Conservation (phyloP, 2,888 invertebrate genomes). For the Neocrepidodera transversa region DNA sequence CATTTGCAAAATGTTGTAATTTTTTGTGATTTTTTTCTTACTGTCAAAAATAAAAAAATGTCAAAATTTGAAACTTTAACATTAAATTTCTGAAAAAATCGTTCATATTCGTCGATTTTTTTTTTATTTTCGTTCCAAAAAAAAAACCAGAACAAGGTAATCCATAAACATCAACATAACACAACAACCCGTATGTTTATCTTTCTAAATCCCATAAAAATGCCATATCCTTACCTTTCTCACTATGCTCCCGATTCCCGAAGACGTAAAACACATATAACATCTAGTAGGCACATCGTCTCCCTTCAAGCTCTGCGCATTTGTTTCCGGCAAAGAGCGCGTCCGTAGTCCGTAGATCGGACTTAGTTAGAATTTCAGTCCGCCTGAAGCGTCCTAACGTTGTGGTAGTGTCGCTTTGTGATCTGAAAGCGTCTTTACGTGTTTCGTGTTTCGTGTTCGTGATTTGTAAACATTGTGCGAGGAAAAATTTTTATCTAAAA, state of each 20-base stretch:
- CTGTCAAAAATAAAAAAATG: no score
- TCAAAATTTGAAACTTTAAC: no score
- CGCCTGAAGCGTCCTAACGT: conserved; percentile 6
- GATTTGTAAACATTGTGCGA: background rate
- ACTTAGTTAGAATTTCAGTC: conserved; percentile 32
- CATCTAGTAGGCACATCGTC: conserved; percentile 11
- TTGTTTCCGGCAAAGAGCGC: conserved; percentile 26
- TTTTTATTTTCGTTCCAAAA: no score
- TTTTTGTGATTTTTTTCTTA: no score
- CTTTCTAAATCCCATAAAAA: background rate
- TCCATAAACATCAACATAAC: no score
- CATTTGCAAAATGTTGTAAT: no score
- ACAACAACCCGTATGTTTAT: background rate
- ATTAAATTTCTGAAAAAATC: no score
- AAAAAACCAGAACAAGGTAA: no score
- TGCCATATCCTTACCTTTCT: conserved; percentile 1
- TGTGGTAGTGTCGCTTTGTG: conserved; percentile 23
- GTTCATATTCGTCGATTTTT: no score
- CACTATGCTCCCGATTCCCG: conserved; percentile 17
- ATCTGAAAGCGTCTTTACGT: conserved; percentile 24
- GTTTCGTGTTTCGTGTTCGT: no score
- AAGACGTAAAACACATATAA: conserved; percentile 27
- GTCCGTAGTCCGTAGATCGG: background rate
- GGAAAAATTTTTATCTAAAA: background rate
- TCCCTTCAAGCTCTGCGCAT: conserved; percentile 28